A percentile compares a stretch with the other conserved stretches of the same genome.
phyloP scores from a whole-genome alignment of 2,113 vertebrate genomes.

The Diadophis punctatus region DNA sequence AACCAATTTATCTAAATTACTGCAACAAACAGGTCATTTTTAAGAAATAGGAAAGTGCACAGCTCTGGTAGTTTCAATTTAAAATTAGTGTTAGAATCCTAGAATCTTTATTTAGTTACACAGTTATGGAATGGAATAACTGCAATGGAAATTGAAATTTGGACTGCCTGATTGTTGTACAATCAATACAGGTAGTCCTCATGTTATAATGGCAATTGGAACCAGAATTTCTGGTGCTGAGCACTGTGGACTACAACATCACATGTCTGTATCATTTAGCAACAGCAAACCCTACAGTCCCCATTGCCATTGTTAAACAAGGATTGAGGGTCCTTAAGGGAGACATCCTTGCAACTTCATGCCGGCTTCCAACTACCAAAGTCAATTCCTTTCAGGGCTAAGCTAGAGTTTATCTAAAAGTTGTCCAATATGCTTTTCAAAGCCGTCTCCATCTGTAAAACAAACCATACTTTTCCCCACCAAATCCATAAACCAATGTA shows the following conservation, averaged over 20 bases:
- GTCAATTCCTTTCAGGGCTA: neutral
- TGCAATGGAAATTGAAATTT: neutral
- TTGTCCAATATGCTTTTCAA: neutral
- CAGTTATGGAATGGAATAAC: neutral
- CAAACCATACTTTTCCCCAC: neutral
- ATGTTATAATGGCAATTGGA: neutral
- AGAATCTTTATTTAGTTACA: neutral
- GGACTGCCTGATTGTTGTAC: neutral
- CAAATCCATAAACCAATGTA: neutral
- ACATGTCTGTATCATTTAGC: neutral
- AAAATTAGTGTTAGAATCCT: neutral
- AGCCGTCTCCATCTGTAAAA: neutral
- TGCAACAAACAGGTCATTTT: conserved; percentile 3
- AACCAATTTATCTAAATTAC: neutral
- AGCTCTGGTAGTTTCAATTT: neutral
- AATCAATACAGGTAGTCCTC: neutral
- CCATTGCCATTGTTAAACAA: neutral
- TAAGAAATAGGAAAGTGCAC: neutral
- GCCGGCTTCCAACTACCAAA: neutral
- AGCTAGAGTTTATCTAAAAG: neutral
- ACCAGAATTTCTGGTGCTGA: neutral
- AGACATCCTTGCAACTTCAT: neutral
- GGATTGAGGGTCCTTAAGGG: neutral
- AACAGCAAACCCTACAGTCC: neutral
- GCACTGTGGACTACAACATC: neutral